Conservation (phyloP, 2,888 invertebrate genomes). For the Drosophila macrospina region DNA sequence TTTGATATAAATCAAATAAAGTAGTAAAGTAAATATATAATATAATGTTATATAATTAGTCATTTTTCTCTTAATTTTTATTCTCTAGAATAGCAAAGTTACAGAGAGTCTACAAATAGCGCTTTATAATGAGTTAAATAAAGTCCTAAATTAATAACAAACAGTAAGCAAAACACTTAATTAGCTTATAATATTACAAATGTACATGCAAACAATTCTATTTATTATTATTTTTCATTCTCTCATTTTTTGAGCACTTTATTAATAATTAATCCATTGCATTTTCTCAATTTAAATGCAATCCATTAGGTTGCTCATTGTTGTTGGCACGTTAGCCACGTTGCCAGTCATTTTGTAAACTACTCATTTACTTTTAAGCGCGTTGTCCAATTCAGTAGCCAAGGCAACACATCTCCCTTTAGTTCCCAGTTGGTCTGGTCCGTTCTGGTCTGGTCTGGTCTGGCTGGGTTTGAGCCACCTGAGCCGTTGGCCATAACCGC, state of each 20-base stretch:
- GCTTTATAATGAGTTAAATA: no score
- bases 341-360: slow-evolving; percentile 45
- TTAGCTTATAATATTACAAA: no score
- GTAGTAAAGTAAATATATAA: no score
- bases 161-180: no score
- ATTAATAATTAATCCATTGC: slow-evolving; percentile 20
- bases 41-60: no score
- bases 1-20: no score
- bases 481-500: slow-evolving; percentile 63
- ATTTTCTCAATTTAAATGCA: slow-evolving; percentile 42
- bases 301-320: slow-evolving; percentile 18
- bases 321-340: slow-evolving; percentile 22
- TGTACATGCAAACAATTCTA: no score
- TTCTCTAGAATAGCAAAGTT: no score
- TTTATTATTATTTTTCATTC: no score
- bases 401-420: slow-evolving; percentile 33
- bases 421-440: slow-evolving; percentile 11
- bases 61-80: no score
- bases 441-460: neutral
- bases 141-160: no score
- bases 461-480: slow-evolving; percentile 33
- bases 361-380: slow-evolving; percentile 67
- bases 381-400: slow-evolving; percentile 63
- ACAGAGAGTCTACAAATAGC: no score
- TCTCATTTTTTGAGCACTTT: neutral